These are phyloP conservation scores for Eretmocerus hayati DNA, from an alignment of 2,888 invertebrate genomes.

Conservation along the genomic window DNA sequence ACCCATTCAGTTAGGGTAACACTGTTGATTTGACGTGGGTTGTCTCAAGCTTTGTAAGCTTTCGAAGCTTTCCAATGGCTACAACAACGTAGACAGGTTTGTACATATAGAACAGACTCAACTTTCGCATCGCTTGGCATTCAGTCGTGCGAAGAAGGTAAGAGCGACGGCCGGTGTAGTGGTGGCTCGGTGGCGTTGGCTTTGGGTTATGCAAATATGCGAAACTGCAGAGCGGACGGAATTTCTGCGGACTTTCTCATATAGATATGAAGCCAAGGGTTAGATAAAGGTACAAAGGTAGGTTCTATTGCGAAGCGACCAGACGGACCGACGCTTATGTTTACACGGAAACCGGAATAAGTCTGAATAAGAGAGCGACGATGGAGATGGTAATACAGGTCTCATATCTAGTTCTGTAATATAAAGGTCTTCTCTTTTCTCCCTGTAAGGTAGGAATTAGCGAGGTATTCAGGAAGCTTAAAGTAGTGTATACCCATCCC, in stretches of 20 bases:
- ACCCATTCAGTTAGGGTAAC: slow-evolving; percentile 4
- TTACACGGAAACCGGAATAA: slow-evolving; percentile 23
- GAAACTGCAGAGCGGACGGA: slow-evolving; percentile 27
- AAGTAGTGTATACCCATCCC: too few relatives aligned
- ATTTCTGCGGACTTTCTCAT: slow-evolving; percentile 17
- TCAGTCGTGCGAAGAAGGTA: slow-evolving; percentile 5
- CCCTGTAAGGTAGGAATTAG: slow-evolving; percentile 6
- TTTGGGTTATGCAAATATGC: slow-evolving; percentile 26
- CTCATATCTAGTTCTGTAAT: too few relatives aligned
- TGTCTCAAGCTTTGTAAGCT: too few relatives aligned
- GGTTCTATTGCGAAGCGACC: slow-evolving; percentile 1
- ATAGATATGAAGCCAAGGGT: too few relatives aligned
- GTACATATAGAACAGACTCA: slow-evolving; percentile 11
- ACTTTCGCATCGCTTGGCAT: slow-evolving; percentile 18
- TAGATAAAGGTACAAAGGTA: slow-evolving; percentile 7
- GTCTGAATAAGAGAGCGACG: slow-evolving; percentile 11
- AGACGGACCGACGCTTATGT: slow-evolving; percentile 22
- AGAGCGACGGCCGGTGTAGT: not conserved
- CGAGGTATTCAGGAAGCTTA: not conserved
- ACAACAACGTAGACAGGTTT: not conserved
- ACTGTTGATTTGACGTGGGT: slow-evolving; percentile 17
- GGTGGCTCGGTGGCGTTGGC: not conserved
- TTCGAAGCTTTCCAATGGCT: too few relatives aligned
- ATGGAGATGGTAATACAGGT: slow-evolving; percentile 5
- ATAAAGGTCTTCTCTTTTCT: too few relatives aligned